Percentiles rank a stretch among this genome's conserved stretches.
These are phyloP conservation scores for Zaprionus gabonicus DNA, from an alignment of 1,140 invertebrate genomes.

Conservation along the genomic window DNA sequence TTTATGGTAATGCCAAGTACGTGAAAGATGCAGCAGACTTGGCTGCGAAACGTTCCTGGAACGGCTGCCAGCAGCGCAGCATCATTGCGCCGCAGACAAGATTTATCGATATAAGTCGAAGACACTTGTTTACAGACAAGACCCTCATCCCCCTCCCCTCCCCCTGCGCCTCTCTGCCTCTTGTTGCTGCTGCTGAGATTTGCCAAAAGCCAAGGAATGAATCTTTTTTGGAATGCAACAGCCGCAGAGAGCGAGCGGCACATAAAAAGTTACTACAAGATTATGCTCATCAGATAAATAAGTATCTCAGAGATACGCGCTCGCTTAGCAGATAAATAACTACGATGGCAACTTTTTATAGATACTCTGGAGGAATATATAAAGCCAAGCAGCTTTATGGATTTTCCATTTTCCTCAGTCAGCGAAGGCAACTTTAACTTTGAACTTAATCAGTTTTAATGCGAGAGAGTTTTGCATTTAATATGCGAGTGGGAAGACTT, in stretches of 20 bases:
- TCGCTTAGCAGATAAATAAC: not conserved
- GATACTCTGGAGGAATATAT: not conserved
- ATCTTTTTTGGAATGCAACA: slow-evolving; percentile 21
- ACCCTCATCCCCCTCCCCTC: not conserved
- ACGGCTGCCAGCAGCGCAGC: slow-evolving; percentile 20
- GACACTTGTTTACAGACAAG: slow-evolving; percentile 44
- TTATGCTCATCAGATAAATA: slow-evolving; percentile 42
- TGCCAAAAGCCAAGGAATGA: slow-evolving; percentile 30
- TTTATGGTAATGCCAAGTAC: slow-evolving; percentile 57
- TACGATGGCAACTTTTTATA: not conserved
- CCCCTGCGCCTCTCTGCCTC: not conserved
- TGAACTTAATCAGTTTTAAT: slow-evolving; percentile 6
- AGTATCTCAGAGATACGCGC: slow-evolving; percentile 9
- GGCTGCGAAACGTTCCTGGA: slow-evolving; percentile 38
- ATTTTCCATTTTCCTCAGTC: not conserved
- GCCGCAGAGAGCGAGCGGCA: slow-evolving; percentile 10
- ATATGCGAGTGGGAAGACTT: slow-evolving; percentile 21
- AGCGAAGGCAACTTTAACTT: not conserved
- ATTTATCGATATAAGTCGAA: slow-evolving; percentile 54
- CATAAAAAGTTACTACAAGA: slow-evolving; percentile 36
- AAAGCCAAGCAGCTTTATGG: not conserved
- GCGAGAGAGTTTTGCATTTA: not conserved
- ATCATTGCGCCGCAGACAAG: slow-evolving; percentile 42
- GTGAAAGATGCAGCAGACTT: slow-evolving; percentile 48
- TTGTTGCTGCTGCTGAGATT: slow-evolving; percentile 6